Base-by-base conservation (phyloP, 1,140 invertebrate species). In the Hycleus phaleratus region DNA sequence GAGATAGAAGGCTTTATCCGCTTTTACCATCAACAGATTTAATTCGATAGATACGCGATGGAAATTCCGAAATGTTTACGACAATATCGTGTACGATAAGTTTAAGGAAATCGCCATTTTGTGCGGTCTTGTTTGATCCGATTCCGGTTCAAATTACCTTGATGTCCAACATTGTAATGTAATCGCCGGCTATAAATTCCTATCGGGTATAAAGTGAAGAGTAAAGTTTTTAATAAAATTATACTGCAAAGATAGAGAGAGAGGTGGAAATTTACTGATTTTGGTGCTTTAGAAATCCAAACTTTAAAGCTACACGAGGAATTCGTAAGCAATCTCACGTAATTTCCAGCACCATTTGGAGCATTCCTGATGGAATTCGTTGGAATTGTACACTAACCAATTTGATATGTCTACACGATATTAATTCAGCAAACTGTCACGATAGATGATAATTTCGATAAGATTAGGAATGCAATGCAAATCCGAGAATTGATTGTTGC, bases 331-430 rank as follows among this genome's bases (percentile, higher is more conserved):
- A 53, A 53, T 53, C 51, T 53, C 51, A 53, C 51, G 44, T 49
- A 45, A 49, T 45, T 46, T 44, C 32, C 49, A 12, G 18, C 49
- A 46, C 45, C 39, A 49, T 32, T 18, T 32, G 32, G 32, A 32
- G 42, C 49, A 58, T 58, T 58, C 48, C 49, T 58, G 56, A 58
- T 52, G 56, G 52, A 58, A 58, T 58, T 58, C 52, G 52, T 32
- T 52, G 44, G 56, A 58, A 38, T 38, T 24, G 49, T 44, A 42
- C 49, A 49, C 48, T 52, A 51, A 50, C 42, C 56, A 51, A 49
- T 45, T 58, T 42, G 39, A 51, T 53, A 53, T 32, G 44, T 53
- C 56, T 42, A 38, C 48, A 58, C 43, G 48, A 58, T 49, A 58
- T 49, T 58, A 58, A 58, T 58, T 51, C 50, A 58, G 26, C 45